Evolutionary conservation across 2,888 invertebrate species (phyloP), one percentile per base, ranked within the genome.

Genomic region (Meiosimyza decipiens): DNA sequence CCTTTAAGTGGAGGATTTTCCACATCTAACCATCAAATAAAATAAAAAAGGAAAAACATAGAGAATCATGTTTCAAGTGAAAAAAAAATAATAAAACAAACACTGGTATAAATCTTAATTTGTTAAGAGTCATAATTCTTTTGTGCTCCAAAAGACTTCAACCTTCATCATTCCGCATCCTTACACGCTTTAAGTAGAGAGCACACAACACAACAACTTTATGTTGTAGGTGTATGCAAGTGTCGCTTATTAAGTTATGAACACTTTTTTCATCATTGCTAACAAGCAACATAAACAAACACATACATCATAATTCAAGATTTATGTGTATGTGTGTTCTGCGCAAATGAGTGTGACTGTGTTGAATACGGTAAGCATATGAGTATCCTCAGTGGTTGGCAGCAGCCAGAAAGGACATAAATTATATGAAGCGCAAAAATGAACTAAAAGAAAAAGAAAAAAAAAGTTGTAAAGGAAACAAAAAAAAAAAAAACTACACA

Each of bases 161-260:
- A 33, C 18, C 6, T 12, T 18, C 18, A 18, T 22, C 63, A 50
- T 11, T n/a, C 15, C 18, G 6, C 16, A 63, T 50, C 16, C 50
- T 51, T 28, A 16, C 51, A 52, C 51, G 50, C 52, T 51, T 49
- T 62, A 60, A 40, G 40, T 15, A 12, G 22, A 33, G 60, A 60
- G 57, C 16, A 57, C 16, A 62, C 63, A 47, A 64, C 51, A 51
- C 49, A 64, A 64, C 51, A 51, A 64, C 22, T 51, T n/a, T 40
- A 40, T 51, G 64, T 28, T 64, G 51, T 52, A 51, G 50, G 64
- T 64, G 7, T 13, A n/a, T n/a, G n/a, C n/a, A 40, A 40, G 49
- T 49, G 16, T 49, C 18, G 15, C 47, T 64, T 64, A 64, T 64
- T 51, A 51, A 51, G 52, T 64, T 64, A 64, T 51, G 51, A 52